Evolutionary conservation across 2,113 vertebrate genomes (phyloP).

Genomic region (Charadrius vociferus): DNA sequence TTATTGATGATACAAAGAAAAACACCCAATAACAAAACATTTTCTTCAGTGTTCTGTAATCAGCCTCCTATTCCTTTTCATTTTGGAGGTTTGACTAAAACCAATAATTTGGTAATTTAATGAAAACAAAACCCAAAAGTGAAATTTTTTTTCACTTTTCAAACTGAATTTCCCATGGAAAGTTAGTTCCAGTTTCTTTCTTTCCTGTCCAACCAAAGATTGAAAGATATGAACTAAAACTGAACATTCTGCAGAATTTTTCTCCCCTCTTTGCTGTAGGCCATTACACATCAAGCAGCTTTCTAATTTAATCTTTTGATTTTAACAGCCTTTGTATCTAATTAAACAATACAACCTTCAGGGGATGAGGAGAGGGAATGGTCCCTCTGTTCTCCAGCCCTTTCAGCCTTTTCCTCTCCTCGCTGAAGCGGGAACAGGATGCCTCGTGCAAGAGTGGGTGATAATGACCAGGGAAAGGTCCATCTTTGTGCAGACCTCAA

Average conservation of each 20-base stretch:
- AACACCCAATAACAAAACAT: neutral
- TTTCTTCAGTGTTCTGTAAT: neutral
- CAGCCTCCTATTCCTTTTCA: neutral
- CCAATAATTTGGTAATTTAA: neutral
- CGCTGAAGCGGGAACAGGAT: accelerated
- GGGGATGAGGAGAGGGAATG: neutral
- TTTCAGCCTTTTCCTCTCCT: neutral
- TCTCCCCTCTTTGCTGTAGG: neutral
- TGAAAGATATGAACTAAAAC: neutral
- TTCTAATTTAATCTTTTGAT: neutral
- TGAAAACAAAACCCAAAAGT: neutral
- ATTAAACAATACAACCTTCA: neutral
- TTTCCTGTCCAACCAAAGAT: neutral
- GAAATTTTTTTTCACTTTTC: too few relatives aligned
- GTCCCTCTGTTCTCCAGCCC: neutral
- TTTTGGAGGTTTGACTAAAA: neutral
- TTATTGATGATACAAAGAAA: neutral
- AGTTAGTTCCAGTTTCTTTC: neutral
- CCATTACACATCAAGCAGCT: neutral
- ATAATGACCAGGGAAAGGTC: accelerated
- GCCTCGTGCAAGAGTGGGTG: neutral
- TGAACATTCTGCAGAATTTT: neutral
- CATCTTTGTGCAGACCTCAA: neutral
- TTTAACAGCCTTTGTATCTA: neutral
- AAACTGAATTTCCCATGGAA: neutral